phyloP scores from a whole-genome alignment of 2,888 invertebrate species.

The Perdita meconis region DNA sequence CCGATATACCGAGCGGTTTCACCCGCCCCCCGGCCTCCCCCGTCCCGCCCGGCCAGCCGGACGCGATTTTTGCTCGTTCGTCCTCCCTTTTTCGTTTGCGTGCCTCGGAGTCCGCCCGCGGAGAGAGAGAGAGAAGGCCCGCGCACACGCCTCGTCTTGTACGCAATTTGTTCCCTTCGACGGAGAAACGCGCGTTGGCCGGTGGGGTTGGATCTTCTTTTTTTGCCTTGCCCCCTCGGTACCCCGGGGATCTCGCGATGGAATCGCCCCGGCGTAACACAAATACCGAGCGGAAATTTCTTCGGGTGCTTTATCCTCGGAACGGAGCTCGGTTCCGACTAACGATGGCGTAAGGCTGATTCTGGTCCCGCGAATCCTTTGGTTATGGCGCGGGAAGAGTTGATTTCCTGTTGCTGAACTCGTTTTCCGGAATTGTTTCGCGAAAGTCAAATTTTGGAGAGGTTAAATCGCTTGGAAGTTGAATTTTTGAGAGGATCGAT shows the following conservation, averaged over 20 bases:
- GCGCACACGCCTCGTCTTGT: conserved; percentile 75
- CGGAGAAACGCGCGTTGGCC: conserved; percentile 56
- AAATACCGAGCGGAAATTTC: conserved; percentile 43
- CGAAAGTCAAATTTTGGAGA: too few species aligned
- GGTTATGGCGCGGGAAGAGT: too few species aligned
- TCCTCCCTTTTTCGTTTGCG: conserved; percentile 68
- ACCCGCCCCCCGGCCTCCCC: conserved; percentile 15
- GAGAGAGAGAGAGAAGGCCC: conserved; percentile 41
- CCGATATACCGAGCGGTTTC: conserved; percentile 64
- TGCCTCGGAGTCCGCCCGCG: conserved; percentile 51
- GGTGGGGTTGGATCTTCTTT: conserved; percentile 6
- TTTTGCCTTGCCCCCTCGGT: not conserved
- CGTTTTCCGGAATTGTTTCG: too few species aligned
- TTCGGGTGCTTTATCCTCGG: conserved; percentile 36
- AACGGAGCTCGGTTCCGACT: not conserved
- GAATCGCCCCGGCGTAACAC: conserved; percentile 48
- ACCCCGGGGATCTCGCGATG: conserved; percentile 40
- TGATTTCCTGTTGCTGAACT: too few species aligned
- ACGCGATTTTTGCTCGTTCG: conserved; percentile 73
- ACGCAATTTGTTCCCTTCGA: conserved; percentile 81
- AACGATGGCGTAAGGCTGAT: conserved; percentile 6
- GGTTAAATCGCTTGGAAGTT: too few species aligned
- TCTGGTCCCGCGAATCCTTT: not conserved
- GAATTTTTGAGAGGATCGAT: too few species aligned
- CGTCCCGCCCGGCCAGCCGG: conserved; percentile 12